Percentiles rank a stretch among this genome's conserved stretches.
Conservation (phyloP, 2,888 invertebrate genomes). For the Operophtera brumata region DNA sequence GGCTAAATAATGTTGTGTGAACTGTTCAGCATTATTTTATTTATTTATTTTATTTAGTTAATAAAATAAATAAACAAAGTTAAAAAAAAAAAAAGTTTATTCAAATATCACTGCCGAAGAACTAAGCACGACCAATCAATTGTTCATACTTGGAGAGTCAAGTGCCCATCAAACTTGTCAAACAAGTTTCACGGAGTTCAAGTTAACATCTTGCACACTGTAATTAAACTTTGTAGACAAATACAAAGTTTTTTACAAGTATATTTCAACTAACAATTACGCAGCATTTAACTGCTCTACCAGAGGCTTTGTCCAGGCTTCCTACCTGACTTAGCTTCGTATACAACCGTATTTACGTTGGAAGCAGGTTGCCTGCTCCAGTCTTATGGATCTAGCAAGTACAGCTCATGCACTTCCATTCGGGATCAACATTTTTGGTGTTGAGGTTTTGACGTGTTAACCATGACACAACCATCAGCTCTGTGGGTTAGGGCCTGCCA, state of each 20-base stretch:
- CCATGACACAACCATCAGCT: too few species aligned
- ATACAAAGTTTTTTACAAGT: conserved; percentile 1
- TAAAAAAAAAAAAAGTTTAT: too few species aligned
- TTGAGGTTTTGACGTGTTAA: too few species aligned
- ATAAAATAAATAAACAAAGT: too few species aligned
- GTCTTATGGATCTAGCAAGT: neutral
- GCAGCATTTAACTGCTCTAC: conserved; percentile 22
- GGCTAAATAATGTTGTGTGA: too few species aligned
- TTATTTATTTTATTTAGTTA: too few species aligned
- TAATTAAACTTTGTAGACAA: conserved; percentile 11
- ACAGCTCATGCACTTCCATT: neutral
- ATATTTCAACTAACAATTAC: conserved; percentile 27
- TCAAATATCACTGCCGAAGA: neutral
- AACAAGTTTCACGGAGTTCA: conserved; percentile 7
- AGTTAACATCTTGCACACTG: conserved; percentile 12
- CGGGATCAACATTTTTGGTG: too few species aligned
- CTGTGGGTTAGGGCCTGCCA: too few species aligned
- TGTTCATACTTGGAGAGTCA: neutral
- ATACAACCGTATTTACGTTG: neutral
- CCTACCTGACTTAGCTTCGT: conserved; percentile 44
- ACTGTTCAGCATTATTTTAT: too few species aligned
- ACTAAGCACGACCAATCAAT: neutral
- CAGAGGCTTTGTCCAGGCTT: conserved; percentile 37
- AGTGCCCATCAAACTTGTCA: neutral
- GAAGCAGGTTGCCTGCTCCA: conserved; percentile 2